A percentile compares a stretch with the other conserved stretches of the same genome.
Evolutionary conservation across 2,113 vertebrate species (phyloP).

Genomic region (Gulo gulo): DNA sequence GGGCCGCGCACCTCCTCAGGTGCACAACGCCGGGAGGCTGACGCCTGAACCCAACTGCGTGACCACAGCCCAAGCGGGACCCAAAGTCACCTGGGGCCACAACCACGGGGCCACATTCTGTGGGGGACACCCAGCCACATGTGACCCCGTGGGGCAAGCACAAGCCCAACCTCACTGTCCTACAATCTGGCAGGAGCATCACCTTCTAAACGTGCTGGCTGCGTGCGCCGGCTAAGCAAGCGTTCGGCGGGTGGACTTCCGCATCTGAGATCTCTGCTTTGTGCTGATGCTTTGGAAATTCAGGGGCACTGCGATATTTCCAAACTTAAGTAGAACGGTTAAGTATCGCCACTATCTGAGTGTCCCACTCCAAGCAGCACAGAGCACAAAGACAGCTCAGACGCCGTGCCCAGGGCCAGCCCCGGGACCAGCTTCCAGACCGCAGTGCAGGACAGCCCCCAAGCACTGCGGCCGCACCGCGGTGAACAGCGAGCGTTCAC

Average conservation of each 20-base stretch:
- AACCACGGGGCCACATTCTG: background rate
- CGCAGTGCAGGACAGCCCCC: fast-evolving
- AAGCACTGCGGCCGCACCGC: background rate
- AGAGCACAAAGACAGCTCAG: no score
- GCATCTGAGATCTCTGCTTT: background rate
- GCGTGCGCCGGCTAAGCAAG: fast-evolving
- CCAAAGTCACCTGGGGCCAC: background rate
- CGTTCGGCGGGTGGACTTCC: fast-evolving
- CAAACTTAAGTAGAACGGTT: background rate
- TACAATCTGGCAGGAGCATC: fast-evolving
- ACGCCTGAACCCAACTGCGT: background rate
- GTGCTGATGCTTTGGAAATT: background rate
- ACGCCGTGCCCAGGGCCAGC: background rate
- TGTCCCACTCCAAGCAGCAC: background rate
- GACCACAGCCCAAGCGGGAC: background rate
- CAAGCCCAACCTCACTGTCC: background rate
- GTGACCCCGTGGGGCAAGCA: background rate
- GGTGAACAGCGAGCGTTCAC: background rate
- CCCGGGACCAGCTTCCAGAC: background rate
- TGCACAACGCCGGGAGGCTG: background rate
- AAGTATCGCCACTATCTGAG: background rate
- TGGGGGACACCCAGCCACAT: background rate
- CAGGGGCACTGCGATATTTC: background rate
- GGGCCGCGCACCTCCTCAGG: background rate
- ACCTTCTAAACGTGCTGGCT: background rate